Percentiles rank a stretch among this genome's conserved stretches.
phyloP scores from a whole-genome alignment of 2,888 invertebrate genomes.

The Crioceris asparagi region DNA sequence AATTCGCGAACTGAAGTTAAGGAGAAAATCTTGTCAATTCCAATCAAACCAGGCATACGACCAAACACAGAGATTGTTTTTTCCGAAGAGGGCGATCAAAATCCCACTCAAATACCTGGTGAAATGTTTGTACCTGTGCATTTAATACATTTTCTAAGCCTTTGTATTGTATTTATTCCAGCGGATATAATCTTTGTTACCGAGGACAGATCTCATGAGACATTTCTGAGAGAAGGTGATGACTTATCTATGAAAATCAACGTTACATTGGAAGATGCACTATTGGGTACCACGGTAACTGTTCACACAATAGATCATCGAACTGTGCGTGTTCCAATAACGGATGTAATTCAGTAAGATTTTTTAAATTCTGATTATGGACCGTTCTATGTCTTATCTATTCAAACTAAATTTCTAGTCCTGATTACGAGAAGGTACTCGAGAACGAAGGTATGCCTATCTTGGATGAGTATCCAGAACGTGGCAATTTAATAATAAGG shows the following conservation, averaged over 20 bases:
- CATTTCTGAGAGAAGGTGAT: slow-evolving; percentile 53
- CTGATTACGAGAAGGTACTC: slow-evolving; percentile 57
- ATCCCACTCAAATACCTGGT: slow-evolving; percentile 58
- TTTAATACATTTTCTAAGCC: not conserved
- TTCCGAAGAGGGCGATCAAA: slow-evolving; percentile 70
- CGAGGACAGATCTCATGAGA: slow-evolving; percentile 58
- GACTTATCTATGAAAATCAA: slow-evolving; percentile 52
- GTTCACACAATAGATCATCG: slow-evolving; percentile 62
- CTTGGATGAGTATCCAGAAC: slow-evolving; percentile 47
- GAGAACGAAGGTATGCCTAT: slow-evolving; percentile 65
- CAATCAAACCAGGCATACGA: slow-evolving; percentile 63
- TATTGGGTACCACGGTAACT: slow-evolving; percentile 56
- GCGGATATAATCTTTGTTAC: slow-evolving; percentile 68
- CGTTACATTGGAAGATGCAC: slow-evolving; percentile 57
- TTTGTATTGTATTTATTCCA: slow-evolving; percentile 30
- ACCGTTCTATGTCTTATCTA: too few relatives aligned
- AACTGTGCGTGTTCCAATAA: slow-evolving; percentile 54
- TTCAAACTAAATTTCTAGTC: slow-evolving; percentile 37
- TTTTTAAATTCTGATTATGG: too few relatives aligned
- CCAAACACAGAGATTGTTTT: slow-evolving; percentile 63
- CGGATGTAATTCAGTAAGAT: slow-evolving; percentile 57
- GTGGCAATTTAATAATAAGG: slow-evolving; percentile 58
- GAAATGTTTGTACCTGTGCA: slow-evolving; percentile 5
- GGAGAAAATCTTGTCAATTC: slow-evolving; percentile 65
- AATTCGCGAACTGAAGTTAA: slow-evolving; percentile 49